phyloP scores from a whole-genome alignment of 1,140 invertebrate genomes.

The Idris sp. region DNA sequence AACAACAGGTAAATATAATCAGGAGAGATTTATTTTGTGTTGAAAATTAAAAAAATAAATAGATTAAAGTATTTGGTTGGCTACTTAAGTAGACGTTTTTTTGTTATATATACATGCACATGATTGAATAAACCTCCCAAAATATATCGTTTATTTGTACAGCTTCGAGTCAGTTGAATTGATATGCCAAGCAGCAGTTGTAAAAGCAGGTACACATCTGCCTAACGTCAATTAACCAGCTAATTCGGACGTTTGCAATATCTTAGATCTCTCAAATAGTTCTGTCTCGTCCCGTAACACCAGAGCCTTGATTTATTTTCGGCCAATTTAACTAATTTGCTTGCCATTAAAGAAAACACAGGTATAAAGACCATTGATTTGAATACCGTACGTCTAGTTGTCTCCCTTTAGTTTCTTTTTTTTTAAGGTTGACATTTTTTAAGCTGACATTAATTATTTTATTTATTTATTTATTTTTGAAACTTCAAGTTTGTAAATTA shows the following conservation, averaged over 20 bases:
- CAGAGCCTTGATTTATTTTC: constrained; percentile 52
- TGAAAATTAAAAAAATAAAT: too few relatives aligned
- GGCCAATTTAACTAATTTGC: constrained; percentile 51
- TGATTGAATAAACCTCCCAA: constrained; percentile 56
- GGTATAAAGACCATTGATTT: constrained; percentile 20
- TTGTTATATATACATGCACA: too few relatives aligned
- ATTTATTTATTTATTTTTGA: too few relatives aligned
- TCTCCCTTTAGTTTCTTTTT: constrained; percentile 5
- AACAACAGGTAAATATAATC: too few relatives aligned
- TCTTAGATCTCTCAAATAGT: constrained; percentile 61
- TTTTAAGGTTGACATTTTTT: constrained; percentile 7
- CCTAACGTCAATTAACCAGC: constrained; percentile 61
- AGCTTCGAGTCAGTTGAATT: constrained; percentile 54
- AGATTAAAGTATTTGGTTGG: constrained; percentile 20
- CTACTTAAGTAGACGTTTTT: constrained; percentile 39
- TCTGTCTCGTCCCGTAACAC: constrained; percentile 43
- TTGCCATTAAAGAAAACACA: constrained; percentile 22
- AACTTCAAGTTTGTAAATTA: too few relatives aligned
- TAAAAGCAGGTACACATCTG: constrained; percentile 62
- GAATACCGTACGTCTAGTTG: too few relatives aligned
- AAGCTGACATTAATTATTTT: neutral
- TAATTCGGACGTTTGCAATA: constrained; percentile 60
- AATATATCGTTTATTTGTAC: constrained; percentile 62
- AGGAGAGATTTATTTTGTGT: too few relatives aligned
- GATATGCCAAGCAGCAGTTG: constrained; percentile 56